phyloP scores from a whole-genome alignment of 2,888 invertebrate genomes.

The Balanococcus diminutus region DNA sequence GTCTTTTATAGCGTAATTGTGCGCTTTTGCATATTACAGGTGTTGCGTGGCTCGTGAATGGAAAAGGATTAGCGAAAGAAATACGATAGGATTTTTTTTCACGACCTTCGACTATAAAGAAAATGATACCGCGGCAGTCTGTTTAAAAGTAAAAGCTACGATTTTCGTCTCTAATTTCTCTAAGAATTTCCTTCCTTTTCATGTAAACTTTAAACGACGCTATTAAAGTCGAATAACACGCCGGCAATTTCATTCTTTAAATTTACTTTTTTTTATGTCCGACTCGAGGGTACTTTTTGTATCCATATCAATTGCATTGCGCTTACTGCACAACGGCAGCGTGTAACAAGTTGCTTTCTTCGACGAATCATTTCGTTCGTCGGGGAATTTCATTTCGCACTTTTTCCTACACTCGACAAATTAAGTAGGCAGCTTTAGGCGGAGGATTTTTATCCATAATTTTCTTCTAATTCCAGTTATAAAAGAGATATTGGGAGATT shows the following conservation, averaged over 20 bases:
- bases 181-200: conserved; percentile 23
- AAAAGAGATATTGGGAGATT: background rate
- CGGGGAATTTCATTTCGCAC: background rate
- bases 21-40: background rate
- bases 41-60: background rate
- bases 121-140: background rate
- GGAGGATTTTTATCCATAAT: background rate
- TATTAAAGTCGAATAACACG: conserved; percentile 27
- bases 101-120: background rate
- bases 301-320: conserved; percentile 9
- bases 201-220: conserved; percentile 31
- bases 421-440: background rate
- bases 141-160: background rate
- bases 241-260: conserved; percentile 13
- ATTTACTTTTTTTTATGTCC: conserved; percentile 20
- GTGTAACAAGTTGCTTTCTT: conserved; percentile 1
- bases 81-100: background rate
- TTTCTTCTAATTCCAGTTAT: background rate
- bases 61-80: conserved; percentile 3
- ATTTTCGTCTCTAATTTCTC: conserved; percentile 17
- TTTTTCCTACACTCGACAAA: background rate
- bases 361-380: background rate
- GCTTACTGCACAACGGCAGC: background rate
- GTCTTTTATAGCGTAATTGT: background rate
- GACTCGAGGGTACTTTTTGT: conserved; percentile 18